phyloP scores from a whole-genome alignment of 2,113 vertebrate genomes.

The Lota lota region DNA sequence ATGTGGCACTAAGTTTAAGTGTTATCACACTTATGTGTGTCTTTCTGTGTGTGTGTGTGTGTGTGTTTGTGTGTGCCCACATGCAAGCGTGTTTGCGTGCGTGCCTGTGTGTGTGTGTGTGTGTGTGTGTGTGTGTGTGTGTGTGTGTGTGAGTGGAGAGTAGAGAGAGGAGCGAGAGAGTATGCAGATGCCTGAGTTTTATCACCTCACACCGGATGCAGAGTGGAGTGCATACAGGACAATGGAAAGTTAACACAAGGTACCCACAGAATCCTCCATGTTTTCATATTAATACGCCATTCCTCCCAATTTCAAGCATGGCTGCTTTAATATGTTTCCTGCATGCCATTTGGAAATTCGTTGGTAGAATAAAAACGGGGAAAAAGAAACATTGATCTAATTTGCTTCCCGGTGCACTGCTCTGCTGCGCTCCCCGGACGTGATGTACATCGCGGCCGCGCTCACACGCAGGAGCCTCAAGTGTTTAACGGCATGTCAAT shows the following conservation, averaged over 20 bases:
- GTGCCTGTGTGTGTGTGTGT: too few relatives aligned
- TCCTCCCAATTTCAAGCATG: slow-evolving; percentile 77
- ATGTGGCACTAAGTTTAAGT: too few relatives aligned
- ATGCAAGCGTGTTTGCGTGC: too few relatives aligned
- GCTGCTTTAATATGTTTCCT: slow-evolving; percentile 61
- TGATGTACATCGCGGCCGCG: slow-evolving; percentile 21
- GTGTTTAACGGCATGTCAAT: neutral
- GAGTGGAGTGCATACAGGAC: slow-evolving; percentile 20
- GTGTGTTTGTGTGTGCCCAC: too few relatives aligned
- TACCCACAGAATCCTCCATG: slow-evolving; percentile 54
- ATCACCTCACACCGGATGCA: slow-evolving; percentile 11
- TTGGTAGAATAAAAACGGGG: slow-evolving; percentile 3
- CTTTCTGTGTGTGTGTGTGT: too few relatives aligned
- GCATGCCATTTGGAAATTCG: slow-evolving; percentile 69
- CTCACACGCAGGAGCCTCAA: neutral
- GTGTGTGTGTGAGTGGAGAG: neutral
- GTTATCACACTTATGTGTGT: too few relatives aligned
- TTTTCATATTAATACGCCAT: slow-evolving; percentile 59
- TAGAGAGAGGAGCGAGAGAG: neutral
- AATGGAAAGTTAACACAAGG: slow-evolving; percentile 53
- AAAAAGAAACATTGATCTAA: slow-evolving; percentile 74
- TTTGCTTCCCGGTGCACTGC: slow-evolving; percentile 61
- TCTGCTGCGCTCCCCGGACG: slow-evolving; percentile 34
- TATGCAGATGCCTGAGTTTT: neutral
- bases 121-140: too few relatives aligned